phyloP scores from a whole-genome alignment of 2,888 invertebrate species.

The Tetropium fuscum region DNA sequence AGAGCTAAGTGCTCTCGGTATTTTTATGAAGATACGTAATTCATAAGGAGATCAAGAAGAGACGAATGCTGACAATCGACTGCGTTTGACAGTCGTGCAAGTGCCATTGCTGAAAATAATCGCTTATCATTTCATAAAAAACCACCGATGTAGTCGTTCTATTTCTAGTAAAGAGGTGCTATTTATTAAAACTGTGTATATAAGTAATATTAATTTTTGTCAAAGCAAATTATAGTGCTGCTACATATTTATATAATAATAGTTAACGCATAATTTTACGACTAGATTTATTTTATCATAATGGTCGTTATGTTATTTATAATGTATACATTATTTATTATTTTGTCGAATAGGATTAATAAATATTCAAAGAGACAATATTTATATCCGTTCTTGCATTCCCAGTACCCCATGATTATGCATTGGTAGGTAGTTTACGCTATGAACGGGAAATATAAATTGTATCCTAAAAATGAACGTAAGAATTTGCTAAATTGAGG shows the following conservation, averaged over 20 bases:
- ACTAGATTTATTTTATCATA: background rate
- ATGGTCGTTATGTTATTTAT: conserved; percentile 1
- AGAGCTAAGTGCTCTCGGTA: background rate
- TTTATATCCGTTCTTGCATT: too few species aligned
- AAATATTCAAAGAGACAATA: background rate
- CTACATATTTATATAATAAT: too few species aligned
- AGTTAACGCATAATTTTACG: background rate
- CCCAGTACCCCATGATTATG: too few species aligned
- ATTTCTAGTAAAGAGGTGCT: background rate
- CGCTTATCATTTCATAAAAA: background rate
- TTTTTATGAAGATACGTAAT: background rate
- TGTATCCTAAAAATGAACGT: too few species aligned
- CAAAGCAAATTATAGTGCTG: too few species aligned
- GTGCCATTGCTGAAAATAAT: conserved; percentile 4
- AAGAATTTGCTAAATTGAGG: too few species aligned
- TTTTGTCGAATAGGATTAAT: background rate
- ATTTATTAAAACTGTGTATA: too few species aligned
- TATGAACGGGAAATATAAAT: too few species aligned
- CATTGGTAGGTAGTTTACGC: too few species aligned
- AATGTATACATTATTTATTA: background rate
- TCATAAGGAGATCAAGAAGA: background rate
- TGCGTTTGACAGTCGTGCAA: background rate
- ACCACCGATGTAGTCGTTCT: background rate
- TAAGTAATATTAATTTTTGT: too few species aligned
- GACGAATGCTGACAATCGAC: background rate